A percentile compares a stretch with the other conserved stretches of the same genome.
Evolutionary conservation across 2,797 vertebrate species (phyloP).

Genomic region (Novumbra hubbsi): DNA sequence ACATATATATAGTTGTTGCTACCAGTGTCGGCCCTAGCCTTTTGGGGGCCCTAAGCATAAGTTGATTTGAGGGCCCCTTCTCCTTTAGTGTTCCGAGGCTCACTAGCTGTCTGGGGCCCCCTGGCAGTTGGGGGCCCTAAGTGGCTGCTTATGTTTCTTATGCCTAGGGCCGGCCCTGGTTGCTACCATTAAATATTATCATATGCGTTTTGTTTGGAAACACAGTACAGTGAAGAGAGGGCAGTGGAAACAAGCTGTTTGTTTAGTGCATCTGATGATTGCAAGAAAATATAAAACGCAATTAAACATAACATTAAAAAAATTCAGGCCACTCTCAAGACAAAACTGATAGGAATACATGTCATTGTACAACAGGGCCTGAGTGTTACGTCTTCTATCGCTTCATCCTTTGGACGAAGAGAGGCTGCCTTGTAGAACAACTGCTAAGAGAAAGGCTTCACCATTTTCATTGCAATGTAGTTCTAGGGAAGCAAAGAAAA

Average conservation of each 20-base stretch:
- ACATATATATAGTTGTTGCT: too few species aligned
- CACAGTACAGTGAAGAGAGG: neutral
- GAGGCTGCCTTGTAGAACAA: neutral
- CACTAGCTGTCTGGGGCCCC: too few species aligned
- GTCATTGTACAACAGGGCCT: neutral
- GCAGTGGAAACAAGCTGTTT: neutral
- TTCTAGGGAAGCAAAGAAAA: conserved; percentile 60
- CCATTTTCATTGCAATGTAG: conserved; percentile 83
- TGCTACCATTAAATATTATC: neutral
- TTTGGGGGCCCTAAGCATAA: too few species aligned
- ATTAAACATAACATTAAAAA: neutral
- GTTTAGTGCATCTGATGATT: neutral
- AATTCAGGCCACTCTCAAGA: neutral
- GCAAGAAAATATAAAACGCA: neutral
- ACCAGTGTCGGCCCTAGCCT: too few species aligned
- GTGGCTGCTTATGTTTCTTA: too few species aligned
- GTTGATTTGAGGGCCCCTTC: too few species aligned
- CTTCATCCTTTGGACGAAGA: neutral
- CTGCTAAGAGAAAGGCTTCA: conserved; percentile 59
- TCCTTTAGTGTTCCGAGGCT: too few species aligned
- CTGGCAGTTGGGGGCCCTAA: too few species aligned
- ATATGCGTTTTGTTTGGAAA: neutral
- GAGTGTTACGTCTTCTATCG: neutral
- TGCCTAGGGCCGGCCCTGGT: too few species aligned
- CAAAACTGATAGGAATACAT: neutral